Conservation (phyloP, 2,113 vertebrate genomes). For the Bagarius yarrelli region DNA sequence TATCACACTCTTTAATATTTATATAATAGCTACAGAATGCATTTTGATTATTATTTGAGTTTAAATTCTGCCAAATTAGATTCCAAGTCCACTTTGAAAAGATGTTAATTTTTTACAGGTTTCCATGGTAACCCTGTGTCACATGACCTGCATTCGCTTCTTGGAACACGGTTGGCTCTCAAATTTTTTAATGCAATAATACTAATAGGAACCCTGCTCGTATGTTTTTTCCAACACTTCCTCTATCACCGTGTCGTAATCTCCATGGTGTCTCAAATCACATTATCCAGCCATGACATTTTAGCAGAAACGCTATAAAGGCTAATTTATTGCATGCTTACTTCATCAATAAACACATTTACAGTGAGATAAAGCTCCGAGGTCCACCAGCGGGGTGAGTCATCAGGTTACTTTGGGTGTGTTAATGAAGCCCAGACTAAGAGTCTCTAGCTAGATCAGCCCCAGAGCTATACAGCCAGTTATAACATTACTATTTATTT, state of each 20-base stretch:
- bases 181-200: neutral
- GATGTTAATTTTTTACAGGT: neutral
- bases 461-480: neutral
- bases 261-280: neutral
- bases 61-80: too few species aligned
- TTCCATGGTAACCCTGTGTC: neutral
- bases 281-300: neutral
- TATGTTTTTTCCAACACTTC: neutral
- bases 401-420: neutral
- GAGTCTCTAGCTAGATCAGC: neutral
- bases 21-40: too few species aligned
- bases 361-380: neutral
- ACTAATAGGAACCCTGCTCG: neutral
- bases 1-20: too few species aligned
- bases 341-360: neutral
- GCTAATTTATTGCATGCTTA: neutral
- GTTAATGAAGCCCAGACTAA: too few species aligned
- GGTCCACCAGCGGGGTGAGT: neutral
- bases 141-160: neutral
- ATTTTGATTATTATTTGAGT: too few species aligned
- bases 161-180: neutral
- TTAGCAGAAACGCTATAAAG: neutral
- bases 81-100: too few species aligned
- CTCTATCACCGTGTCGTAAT: neutral
- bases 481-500: slow-evolving; percentile 15